Evolutionary conservation across 2,797 vertebrate species (phyloP).

Genomic region (Sebastes taczanowskii): DNA sequence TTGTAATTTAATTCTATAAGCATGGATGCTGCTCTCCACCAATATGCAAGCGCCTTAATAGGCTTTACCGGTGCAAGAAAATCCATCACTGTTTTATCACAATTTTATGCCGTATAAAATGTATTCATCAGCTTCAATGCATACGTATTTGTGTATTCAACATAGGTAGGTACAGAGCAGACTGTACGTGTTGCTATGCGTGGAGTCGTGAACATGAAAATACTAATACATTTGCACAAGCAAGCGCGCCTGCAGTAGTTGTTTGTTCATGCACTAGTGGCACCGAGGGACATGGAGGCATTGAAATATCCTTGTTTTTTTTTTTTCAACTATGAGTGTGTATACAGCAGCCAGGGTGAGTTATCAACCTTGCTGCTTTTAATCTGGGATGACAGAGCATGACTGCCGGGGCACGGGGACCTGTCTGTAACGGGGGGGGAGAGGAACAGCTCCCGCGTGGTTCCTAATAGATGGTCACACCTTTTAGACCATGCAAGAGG

Average conservation of each 20-base stretch:
- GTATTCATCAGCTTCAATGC: not conserved
- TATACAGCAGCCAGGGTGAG: conserved; percentile 36
- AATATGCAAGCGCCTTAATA: not conserved
- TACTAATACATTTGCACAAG: not conserved
- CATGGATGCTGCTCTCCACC: not conserved
- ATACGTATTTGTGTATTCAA: not conserved
- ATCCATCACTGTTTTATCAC: not conserved
- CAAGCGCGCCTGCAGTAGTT: not conserved
- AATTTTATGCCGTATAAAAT: not conserved
- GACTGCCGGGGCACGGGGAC: conserved; percentile 21
- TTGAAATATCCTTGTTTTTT: not conserved
- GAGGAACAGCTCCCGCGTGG: not conserved
- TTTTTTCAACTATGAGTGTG: not conserved
- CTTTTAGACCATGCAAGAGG: conserved; percentile 48
- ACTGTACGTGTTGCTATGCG: not conserved
- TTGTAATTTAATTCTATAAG: not conserved
- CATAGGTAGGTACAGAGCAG: not conserved
- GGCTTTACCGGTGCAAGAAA: not conserved
- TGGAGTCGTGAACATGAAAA: not conserved
- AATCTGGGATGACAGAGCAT: conserved; percentile 65
- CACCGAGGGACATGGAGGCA: not conserved
- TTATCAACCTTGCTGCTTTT: conserved; percentile 47
- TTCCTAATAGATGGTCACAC: conserved; percentile 65
- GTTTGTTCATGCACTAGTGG: conserved; percentile 24
- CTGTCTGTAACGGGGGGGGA: not conserved